Evolutionary conservation across 2,797 vertebrate species (phyloP).

Genomic region (Aselliscus stoliczkanus): DNA sequence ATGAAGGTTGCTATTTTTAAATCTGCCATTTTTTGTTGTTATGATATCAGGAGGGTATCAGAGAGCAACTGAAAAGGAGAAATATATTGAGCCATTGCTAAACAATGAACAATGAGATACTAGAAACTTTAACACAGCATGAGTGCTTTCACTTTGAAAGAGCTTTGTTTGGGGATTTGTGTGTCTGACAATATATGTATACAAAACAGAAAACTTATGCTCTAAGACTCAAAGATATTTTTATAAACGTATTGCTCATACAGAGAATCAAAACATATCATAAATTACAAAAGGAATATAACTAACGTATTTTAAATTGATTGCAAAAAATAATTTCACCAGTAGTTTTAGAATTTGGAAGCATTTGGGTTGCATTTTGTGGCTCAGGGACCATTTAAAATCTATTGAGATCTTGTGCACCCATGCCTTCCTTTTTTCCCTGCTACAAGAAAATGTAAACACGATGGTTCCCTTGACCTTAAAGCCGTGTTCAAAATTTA

Average conservation of each 20-base stretch:
- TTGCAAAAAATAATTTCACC: constrained; percentile 17
- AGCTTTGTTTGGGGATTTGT: not conserved
- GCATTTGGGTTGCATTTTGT: not conserved
- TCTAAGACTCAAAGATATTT: not conserved
- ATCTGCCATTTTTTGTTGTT: not conserved
- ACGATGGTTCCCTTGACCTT: not conserved
- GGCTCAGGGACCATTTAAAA: not conserved
- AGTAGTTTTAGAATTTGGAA: not conserved
- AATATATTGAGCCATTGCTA: not conserved
- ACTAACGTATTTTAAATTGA: not conserved
- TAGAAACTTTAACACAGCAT: not conserved
- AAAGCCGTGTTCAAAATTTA: not conserved
- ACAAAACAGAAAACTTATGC: not conserved
- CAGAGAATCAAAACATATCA: not conserved
- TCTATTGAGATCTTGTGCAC: not conserved
- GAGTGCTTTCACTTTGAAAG: not conserved
- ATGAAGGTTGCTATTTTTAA: not conserved
- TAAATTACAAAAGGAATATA: not conserved
- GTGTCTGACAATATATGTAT: not conserved
- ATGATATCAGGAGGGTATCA: not conserved
- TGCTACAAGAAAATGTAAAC: not conserved
- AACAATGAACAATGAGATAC: not conserved
- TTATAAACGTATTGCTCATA: not conserved
- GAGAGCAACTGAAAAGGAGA: not conserved
- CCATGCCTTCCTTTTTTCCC: not conserved